Conservation (phyloP, 2,888 invertebrate species). For the Tromatobia lineatoria region DNA sequence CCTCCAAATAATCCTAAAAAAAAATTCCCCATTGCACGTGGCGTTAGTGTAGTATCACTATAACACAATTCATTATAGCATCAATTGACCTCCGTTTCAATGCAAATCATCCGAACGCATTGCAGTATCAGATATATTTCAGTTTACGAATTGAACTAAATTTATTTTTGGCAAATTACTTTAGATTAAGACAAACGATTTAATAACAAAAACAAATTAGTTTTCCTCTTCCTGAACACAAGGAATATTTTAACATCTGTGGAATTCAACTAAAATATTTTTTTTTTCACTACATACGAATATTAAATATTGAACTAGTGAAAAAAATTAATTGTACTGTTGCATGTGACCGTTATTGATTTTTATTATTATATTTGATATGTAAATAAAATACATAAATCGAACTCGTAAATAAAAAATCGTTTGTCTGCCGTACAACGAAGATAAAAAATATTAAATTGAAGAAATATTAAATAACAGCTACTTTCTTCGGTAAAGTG, state of each 20-base stretch:
- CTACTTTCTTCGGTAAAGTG: too few relatives aligned
- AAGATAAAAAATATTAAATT: neutral
- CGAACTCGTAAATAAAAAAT: too few relatives aligned
- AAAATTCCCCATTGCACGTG: conserved; percentile 34
- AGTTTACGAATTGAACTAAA: neutral
- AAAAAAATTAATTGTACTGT: too few relatives aligned
- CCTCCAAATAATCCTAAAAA: neutral
- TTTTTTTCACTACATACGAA: too few relatives aligned
- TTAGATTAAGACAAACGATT: neutral
- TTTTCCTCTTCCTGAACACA: too few relatives aligned
- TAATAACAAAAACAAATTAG: neutral
- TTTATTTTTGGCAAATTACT: neutral
- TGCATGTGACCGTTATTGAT: too few relatives aligned
- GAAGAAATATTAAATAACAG: neutral
- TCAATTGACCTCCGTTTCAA: neutral
- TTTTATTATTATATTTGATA: too few relatives aligned
- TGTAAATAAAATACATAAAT: too few relatives aligned
- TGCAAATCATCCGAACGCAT: conserved; percentile 18
- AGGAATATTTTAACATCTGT: too few relatives aligned
- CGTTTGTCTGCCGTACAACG: too few relatives aligned
- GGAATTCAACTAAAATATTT: too few relatives aligned
- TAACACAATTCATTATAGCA: neutral
- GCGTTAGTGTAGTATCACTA: conserved; percentile 16
- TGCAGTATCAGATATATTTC: conserved; percentile 19
- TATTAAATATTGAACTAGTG: too few relatives aligned